phyloP scores from a whole-genome alignment of 2,888 invertebrate genomes.

The Yponomeuta plumbellus region DNA sequence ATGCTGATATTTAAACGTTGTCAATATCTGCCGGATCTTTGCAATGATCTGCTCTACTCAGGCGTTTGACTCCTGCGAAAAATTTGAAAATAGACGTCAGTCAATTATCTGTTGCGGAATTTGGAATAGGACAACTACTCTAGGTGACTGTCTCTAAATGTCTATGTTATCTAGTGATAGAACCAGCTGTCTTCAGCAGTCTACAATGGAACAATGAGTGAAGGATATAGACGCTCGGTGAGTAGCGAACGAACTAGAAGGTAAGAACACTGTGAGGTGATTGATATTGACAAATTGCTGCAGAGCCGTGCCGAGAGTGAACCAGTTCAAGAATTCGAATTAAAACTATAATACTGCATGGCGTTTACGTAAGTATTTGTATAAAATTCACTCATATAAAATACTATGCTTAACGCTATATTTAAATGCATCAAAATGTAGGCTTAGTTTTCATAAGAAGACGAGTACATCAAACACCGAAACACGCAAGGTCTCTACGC shows the following conservation, averaged over 20 bases:
- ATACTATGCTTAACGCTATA: slow-evolving; percentile 53
- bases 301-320: slow-evolving; percentile 16
- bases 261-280: background rate
- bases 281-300: background rate
- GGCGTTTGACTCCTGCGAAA: slow-evolving; percentile 89
- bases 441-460: slow-evolving; percentile 70
- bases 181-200: slow-evolving; percentile 45
- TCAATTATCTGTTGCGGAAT: slow-evolving; percentile 51
- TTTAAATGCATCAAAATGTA: slow-evolving; percentile 72
- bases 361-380: slow-evolving; percentile 62
- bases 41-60: slow-evolving; percentile 92
- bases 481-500: slow-evolving; percentile 32
- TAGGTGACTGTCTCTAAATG: slow-evolving; percentile 32
- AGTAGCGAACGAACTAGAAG: background rate
- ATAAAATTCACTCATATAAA: slow-evolving; percentile 69
- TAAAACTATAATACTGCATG: slow-evolving; percentile 56
- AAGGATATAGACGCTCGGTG: slow-evolving; percentile 27
- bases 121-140: slow-evolving; percentile 20
- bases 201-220: slow-evolving; percentile 54
- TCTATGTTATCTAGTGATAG: slow-evolving; percentile 52
- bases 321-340: background rate
- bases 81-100: slow-evolving; percentile 62
- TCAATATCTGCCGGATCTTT: slow-evolving; percentile 87
- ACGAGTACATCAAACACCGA: slow-evolving; percentile 48
- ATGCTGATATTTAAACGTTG: slow-evolving; percentile 83